A percentile compares a stretch with the other conserved stretches of the same genome.
These are phyloP conservation scores for Rhagoletis zephyria DNA, from an alignment of 1,140 invertebrate genomes.

Conservation along the genomic window DNA sequence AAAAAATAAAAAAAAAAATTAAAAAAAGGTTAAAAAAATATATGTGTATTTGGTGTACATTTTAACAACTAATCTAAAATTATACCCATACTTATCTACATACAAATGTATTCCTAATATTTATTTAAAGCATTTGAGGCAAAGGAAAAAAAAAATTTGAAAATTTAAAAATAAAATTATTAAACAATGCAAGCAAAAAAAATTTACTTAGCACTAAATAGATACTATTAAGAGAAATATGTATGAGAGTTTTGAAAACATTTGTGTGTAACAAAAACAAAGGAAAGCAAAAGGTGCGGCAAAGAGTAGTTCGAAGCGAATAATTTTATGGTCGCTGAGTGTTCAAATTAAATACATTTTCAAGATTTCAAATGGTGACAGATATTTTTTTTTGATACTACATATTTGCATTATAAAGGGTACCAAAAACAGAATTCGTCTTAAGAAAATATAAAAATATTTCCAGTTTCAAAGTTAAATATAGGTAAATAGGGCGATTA, in stretches of 20 bases:
- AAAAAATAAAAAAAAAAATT: background rate
- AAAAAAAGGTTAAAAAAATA: background rate
- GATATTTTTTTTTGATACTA: too few species aligned
- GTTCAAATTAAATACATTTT: too few species aligned
- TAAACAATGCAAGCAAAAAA: background rate
- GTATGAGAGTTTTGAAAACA: background rate
- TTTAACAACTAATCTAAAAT: background rate
- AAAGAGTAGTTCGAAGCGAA: background rate
- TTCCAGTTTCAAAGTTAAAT: too few species aligned
- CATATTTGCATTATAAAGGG: too few species aligned
- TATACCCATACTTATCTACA: background rate
- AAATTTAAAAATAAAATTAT: background rate
- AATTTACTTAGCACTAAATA: background rate
- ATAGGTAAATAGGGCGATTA: too few species aligned
- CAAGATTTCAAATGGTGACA: too few species aligned
- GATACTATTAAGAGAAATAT: background rate
- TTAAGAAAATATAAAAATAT: too few species aligned
- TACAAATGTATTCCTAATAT: background rate
- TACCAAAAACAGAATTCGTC: too few species aligned
- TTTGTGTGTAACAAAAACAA: constrained; percentile 10
- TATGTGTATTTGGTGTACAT: background rate
- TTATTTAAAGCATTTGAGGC: background rate
- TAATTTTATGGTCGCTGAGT: too few species aligned
- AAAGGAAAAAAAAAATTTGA: background rate
- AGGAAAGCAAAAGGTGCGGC: background rate